Base-by-base conservation (phyloP, 2,797 vertebrate species). In the Diplodus puntazzo region DNA sequence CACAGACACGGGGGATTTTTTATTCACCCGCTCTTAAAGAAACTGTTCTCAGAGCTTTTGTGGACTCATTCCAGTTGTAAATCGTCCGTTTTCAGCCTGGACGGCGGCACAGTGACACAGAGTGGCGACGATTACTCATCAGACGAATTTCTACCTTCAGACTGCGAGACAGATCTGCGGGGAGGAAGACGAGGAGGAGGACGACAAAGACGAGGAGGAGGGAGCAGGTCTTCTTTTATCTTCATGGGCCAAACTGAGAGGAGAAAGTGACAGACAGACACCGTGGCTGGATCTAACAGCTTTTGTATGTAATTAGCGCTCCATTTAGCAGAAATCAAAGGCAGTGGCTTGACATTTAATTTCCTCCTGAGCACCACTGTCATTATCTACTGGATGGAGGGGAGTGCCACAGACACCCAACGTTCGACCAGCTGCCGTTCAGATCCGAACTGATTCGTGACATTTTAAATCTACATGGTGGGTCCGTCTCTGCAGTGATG, bases 321-420 rank as follows among this genome's bases (percentile, higher is more conserved):
- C 58, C 71, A 72, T 91, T 92, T 88, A 81, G 80, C 80, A 81
- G 61, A 85, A 91, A 85, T 88, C 86, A 91, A 75, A 89, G 87
- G 79, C 73, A 76, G 74, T 21, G 69, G 79, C 65, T 82, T 92
- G 90, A 91, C 85, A 88, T 90, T 90, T 88, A 79, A 84, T 89
- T 91, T 89, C 81, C 87, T 86, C 59, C 58, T 48, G 86, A 87
- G 75, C 63, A 10, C 52, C 34, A 25, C 58, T 74, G 75, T 84
- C 82, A 66, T 85, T 78, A 75, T 78, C 64, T 45, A 30, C 72
- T 59, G 79, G 72, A 73, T 69, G 72, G 61, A 72, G 64, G 1
- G 5, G 11, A 67, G 53, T 11, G 42, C 46, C 11, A 27, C 20
- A 5, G 60, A 64, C 42, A 14, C n/a, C 42, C 4, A 3, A 0